A percentile compares a stretch with the other conserved stretches of the same genome.
phyloP scores from a whole-genome alignment of 2,797 vertebrate genomes.

The Enteromius paludinosus region DNA sequence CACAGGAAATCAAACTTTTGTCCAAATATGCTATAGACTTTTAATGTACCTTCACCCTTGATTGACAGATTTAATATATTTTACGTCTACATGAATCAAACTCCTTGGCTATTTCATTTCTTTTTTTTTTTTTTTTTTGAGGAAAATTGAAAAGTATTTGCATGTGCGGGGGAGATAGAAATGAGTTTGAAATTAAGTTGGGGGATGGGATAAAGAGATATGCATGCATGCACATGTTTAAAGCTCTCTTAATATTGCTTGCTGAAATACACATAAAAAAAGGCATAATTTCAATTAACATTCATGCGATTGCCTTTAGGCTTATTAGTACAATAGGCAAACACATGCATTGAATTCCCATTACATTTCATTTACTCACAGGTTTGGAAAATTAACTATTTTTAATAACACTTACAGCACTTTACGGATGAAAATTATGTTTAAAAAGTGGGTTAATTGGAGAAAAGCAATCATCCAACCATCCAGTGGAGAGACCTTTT shows the following conservation, averaged over 20 bases:
- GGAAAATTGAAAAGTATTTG: conserved; percentile 6
- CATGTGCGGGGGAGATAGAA: background rate
- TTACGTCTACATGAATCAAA: conserved; percentile 45
- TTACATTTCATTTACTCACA: conserved; percentile 69
- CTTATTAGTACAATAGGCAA: conserved; percentile 70
- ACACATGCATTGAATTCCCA: conserved; percentile 74
- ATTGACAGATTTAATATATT: conserved; percentile 55
- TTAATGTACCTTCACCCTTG: conserved; percentile 42
- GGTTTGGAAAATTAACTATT: conserved; percentile 71
- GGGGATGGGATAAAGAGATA: conserved; percentile 53
- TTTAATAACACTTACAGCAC: conserved; percentile 42
- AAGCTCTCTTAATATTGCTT: conserved; percentile 66
- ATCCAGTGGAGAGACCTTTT: conserved; percentile 28
- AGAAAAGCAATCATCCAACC: conserved; percentile 14
- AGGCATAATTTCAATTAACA: conserved; percentile 70
- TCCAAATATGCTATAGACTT: conserved; percentile 33
- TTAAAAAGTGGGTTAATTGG: conserved; percentile 46
- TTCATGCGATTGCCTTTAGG: conserved; percentile 68
- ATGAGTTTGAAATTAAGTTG: background rate
- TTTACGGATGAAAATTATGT: conserved; percentile 53
- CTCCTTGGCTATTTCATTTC: conserved; percentile 29
- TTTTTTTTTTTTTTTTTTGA: conserved; percentile 14
- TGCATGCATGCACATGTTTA: conserved; percentile 67
- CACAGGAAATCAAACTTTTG: conserved; percentile 14
- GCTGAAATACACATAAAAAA: conserved; percentile 71